A percentile compares a stretch with the other conserved stretches of the same genome.
Evolutionary conservation across 2,888 invertebrate species (phyloP).

Genomic region (Prosopocoilus inquinatus): DNA sequence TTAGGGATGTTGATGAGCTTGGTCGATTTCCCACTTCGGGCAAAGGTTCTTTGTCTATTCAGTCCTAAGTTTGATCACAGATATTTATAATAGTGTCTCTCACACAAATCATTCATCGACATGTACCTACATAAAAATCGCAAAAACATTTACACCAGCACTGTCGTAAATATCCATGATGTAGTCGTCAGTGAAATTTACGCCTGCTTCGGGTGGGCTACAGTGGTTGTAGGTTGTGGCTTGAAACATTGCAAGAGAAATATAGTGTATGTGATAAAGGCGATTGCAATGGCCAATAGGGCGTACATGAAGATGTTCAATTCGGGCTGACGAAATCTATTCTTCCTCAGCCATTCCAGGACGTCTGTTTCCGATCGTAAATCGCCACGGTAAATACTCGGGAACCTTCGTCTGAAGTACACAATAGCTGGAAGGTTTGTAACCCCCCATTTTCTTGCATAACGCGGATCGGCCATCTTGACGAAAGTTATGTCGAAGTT

Average conservation of each 20-base stretch:
- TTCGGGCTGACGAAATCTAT: constrained; percentile 89
- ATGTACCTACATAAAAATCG: not conserved
- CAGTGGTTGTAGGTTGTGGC: constrained; percentile 62
- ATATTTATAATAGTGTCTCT: not conserved
- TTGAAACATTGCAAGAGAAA: constrained; percentile 90
- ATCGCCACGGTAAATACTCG: constrained; percentile 89
- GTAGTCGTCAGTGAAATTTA: constrained; percentile 37
- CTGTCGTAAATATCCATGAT: not conserved
- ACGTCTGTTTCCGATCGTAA: constrained; percentile 82
- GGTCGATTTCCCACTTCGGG: no score
- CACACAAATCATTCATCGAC: no score
- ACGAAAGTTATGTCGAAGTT: constrained; percentile 92
- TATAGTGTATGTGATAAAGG: constrained; percentile 86
- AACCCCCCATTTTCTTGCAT: constrained; percentile 92
- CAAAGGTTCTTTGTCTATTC: no score
- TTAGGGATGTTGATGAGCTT: no score
- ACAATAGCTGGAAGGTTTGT: constrained; percentile 88
- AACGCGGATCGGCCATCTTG: constrained; percentile 88
- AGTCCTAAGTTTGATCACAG: no score
- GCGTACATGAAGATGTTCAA: constrained; percentile 93
- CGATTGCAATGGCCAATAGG: constrained; percentile 78
- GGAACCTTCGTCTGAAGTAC: constrained; percentile 87
- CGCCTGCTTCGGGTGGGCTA: constrained; percentile 67
- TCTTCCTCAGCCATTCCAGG: constrained; percentile 89
- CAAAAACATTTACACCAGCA: not conserved